Conservation (phyloP, 2,113 vertebrate species). For the Cyphomyrus plagiostoma region DNA sequence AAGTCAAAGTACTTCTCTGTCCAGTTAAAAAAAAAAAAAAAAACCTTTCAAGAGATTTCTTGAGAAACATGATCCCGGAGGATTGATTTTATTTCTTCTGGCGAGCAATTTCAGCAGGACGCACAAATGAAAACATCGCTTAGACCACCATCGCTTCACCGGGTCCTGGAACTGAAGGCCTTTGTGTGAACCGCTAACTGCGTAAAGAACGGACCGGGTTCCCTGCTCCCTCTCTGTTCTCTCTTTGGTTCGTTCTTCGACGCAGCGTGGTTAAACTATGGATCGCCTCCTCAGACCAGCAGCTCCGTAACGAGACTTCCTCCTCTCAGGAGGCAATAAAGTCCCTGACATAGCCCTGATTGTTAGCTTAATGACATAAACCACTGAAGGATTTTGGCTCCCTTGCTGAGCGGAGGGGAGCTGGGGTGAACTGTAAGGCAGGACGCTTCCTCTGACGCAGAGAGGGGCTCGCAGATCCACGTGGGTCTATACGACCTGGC, state of each 20-base stretch:
- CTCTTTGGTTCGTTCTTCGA: background rate
- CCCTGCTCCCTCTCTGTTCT: background rate
- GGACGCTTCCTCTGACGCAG: background rate
- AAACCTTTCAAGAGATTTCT: background rate
- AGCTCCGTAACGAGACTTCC: background rate
- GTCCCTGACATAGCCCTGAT: slow-evolving; percentile 42
- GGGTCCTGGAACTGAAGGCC: background rate
- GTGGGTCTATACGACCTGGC: slow-evolving; percentile 49
- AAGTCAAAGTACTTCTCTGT: background rate
- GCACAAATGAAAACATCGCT: slow-evolving; percentile 21
- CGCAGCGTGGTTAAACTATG: too few relatives aligned
- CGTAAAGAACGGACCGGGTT: too few relatives aligned
- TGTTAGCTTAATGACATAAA: slow-evolving; percentile 54
- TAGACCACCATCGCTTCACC: slow-evolving; percentile 26
- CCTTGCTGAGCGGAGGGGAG: background rate
- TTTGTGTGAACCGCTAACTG: slow-evolving; percentile 8
- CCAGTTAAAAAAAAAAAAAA: background rate
- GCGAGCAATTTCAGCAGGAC: slow-evolving; percentile 17
- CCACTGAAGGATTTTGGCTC: slow-evolving; percentile 31
- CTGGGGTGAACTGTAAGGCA: background rate
- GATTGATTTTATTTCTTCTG: background rate
- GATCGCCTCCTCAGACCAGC: background rate
- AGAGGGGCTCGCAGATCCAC: slow-evolving; percentile 28
- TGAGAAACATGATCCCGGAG: background rate
- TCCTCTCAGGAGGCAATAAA: background rate